Percentiles rank a stretch among this genome's conserved stretches.
Conservation (phyloP, 2,797 vertebrate genomes). For the Neoniphon sammara region DNA sequence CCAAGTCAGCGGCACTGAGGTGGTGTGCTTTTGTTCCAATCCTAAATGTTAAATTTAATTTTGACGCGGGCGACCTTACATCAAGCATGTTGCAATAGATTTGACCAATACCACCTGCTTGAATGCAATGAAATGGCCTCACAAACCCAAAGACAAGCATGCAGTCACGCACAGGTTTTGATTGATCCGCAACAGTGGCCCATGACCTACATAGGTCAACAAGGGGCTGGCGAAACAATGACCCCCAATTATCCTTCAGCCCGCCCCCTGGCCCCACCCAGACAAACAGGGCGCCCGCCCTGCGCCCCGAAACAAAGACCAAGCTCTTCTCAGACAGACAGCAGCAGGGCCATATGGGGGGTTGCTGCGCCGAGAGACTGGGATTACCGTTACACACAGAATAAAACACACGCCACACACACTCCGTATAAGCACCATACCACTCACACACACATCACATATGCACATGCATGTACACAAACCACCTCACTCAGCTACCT, state of each 20-base stretch:
- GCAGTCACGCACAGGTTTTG: conserved; percentile 2
- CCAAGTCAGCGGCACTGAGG: not conserved
- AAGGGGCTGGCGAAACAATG: conserved; percentile 74
- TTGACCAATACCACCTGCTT: conserved; percentile 60
- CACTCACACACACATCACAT: not conserved
- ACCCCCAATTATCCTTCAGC: conserved; percentile 71
- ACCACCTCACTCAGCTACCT: not conserved
- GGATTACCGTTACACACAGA: conserved; percentile 67
- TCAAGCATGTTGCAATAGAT: conserved; percentile 44
- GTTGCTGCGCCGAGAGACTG: conserved; percentile 32
- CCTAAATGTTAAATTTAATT: conserved; percentile 18
- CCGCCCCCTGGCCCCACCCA: conserved; percentile 80
- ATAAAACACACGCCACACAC: conserved; percentile 6
- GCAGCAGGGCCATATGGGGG: conserved; percentile 73
- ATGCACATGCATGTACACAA: conserved; percentile 6
- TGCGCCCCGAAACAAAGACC: conserved; percentile 74
- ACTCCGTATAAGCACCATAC: not conserved
- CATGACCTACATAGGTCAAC: conserved; percentile 74
- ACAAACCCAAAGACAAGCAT: not conserved
- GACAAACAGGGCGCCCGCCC: conserved; percentile 82
- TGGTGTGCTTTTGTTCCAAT: not conserved
- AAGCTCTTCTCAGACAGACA: conserved; percentile 74
- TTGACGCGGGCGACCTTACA: not conserved
- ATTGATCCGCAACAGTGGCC: conserved; percentile 63
- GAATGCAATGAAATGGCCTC: conserved; percentile 54